Percentiles rank a stretch among this genome's conserved stretches.
Evolutionary conservation across 2,888 invertebrate species (phyloP).

Genomic region (Aphidoletes aphidimyza): DNA sequence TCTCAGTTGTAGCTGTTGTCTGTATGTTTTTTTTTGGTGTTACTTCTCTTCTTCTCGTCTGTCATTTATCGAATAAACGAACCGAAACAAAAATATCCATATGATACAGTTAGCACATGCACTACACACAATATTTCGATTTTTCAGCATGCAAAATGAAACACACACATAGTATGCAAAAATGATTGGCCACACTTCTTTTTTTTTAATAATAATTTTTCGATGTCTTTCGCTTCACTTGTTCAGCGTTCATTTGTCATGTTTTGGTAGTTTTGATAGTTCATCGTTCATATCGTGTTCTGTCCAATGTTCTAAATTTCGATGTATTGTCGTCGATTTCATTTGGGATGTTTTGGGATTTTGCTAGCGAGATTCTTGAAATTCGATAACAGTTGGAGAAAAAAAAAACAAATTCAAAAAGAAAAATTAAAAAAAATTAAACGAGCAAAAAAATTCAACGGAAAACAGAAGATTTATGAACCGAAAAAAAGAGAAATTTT

Average conservation of each 20-base stretch:
- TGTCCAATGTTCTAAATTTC: constrained; percentile 37
- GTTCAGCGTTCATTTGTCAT: constrained; percentile 7
- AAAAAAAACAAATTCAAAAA: neutral
- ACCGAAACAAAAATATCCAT: constrained; percentile 37
- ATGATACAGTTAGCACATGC: constrained; percentile 46
- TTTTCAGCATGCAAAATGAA: constrained; percentile 12
- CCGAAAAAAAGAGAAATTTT: constrained; percentile 37
- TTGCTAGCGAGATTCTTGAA: neutral
- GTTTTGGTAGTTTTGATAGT: neutral
- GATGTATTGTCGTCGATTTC: constrained; percentile 18
- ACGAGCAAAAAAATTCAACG: neutral
- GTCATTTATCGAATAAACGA: constrained; percentile 42
- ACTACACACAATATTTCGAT: constrained; percentile 6
- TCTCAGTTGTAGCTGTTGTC: neutral
- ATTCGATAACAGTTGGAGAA: neutral
- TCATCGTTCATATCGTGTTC: constrained; percentile 13
- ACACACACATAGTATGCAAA: neutral
- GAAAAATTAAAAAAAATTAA: neutral
- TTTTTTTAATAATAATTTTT: neutral
- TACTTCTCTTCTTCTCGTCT: no score
- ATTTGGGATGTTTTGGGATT: neutral
- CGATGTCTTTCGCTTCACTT: neutral
- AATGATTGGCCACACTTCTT: neutral
- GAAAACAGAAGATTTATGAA: neutral
- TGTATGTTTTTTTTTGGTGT: no score